These are phyloP conservation scores for Alligator mississippiensis DNA, from an alignment of 2,113 vertebrate species.

Conservation along the genomic window DNA sequence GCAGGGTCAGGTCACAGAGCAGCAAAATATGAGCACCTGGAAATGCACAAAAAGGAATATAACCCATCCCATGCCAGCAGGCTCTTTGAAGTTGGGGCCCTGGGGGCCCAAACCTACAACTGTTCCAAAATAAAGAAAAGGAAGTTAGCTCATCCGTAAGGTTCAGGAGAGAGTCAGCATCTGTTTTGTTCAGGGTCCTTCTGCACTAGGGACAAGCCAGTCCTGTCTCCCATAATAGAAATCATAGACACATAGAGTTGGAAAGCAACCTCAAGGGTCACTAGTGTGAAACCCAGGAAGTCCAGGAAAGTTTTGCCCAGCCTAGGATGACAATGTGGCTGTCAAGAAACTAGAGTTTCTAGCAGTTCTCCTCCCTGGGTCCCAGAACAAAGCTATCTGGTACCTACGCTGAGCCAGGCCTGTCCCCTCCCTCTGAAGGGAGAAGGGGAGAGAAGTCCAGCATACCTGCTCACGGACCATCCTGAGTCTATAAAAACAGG, in stretches of 20 bases:
- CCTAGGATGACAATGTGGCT: no score
- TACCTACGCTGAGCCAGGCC: neutral
- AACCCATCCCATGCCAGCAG: neutral
- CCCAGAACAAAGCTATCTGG: rapidly evolving
- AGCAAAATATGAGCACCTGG: neutral
- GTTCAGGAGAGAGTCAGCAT: neutral
- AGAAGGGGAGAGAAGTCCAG: neutral
- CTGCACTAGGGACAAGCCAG: neutral
- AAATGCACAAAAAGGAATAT: neutral
- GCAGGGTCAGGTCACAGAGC: neutral
- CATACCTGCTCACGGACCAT: neutral
- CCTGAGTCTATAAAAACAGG: neutral
- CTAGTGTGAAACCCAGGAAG: no score
- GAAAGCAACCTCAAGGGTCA: no score
- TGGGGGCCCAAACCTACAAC: neutral
- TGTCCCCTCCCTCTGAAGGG: rapidly evolving
- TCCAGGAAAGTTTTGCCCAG: neutral
- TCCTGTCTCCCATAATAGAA: no score
- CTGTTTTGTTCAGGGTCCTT: neutral
- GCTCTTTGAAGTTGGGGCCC: neutral
- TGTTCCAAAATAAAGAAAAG: neutral
- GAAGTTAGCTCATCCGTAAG: no score
- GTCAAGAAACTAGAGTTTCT: neutral
- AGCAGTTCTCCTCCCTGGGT: neutral
- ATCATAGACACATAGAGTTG: no score